Evolutionary conservation across 23 tunicate genomes (phyloP), one percentile per base, ranked within the genome.

Genomic region (Corella eumyota): DNA sequence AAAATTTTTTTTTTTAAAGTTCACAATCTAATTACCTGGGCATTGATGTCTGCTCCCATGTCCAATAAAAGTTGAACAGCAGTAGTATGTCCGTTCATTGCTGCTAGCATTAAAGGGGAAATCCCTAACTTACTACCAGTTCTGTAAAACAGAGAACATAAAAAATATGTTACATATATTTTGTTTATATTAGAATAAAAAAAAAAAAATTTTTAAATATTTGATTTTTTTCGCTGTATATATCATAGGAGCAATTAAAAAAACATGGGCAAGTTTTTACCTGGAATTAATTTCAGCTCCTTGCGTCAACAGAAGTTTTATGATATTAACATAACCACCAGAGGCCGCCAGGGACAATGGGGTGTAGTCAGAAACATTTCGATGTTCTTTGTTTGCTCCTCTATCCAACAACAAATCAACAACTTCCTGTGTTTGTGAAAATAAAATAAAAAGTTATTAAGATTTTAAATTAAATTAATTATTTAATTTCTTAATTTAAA

Each of bases 91-190:
- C 99, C 99, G 56, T 93, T 93, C 99, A 93, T 93, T 1, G 99
- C 99, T 2, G 99, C 99, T 57, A 93, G 56, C 99, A 93, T 93
- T 33, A 93, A 48, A 9, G 99, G 99, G 46, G 99, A 93, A 46
- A 93, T 93, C 13, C 99, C 99, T 34, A 93, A 70, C 55, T 93
- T 93, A 52, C 95, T 84, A n/a, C 95, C 99, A 36, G 99, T 93
- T 30, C 99, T 88, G 62, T 2, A 36, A 49, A 34, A 58, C 48
- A 11, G 15, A 40, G 48, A 40, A 40, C 15, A 11, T 9, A 40
- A 40, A 9, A 6, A 65, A 28, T 23, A 21, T 5, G 56, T 25
- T 56, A 28, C 72, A n/a, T 11, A 9, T 53, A n/a, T 53, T 20
- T 11, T 15, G 11, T 9, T 15, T 15, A 9, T 9, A 40, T 15